Evolutionary conservation across 2,797 vertebrate species (phyloP), one percentile per base, ranked within the genome.

Genomic region (Lithobates pipiens): DNA sequence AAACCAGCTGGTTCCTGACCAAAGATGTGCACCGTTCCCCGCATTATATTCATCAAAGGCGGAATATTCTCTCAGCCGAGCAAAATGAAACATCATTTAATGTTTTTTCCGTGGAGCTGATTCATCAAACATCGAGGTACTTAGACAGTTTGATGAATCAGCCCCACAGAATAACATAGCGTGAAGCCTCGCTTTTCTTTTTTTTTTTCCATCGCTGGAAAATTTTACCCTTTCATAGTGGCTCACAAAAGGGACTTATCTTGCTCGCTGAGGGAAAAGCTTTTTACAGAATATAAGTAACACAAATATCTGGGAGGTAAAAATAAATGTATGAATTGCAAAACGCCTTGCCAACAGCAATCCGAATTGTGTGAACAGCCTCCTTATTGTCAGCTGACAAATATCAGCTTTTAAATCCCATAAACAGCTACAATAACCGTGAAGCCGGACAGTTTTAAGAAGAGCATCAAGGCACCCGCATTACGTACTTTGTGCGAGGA

Each of bases 121-220:
- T 72, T 73, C 70, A 82, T 63, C 68, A 73, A 73, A 71, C 46
- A 11, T 46, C 18, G 27, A 83, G 65, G 44, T 76, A 76, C 34
- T 83, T 42, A n/a, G 73, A 32, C 73, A 54, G 25, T 76, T 54
- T 83, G 82, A 83, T 83, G 82, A 83, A 83, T 76, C 82, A 76
- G 71, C 63, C 8, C 25, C 72, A 50, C 39, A 50, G 82, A 83
- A 76, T 83, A 34, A 76, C 42, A n/a, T 34, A 68, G 73, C 82
- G 10, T 76, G 82, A 76, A 76, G 3, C 27, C 82, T 4, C 5
- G 25, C 9, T 39, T 10, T 27, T 46, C 32, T 32, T 68, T 10
- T 39, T 10, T 27, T 46, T 69, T 46, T 68, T n/a, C 46, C 16
- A 54, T 15, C 67, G 16, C 44, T 27, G 68, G 46, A 80, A 80